phyloP scores from a whole-genome alignment of 2,888 invertebrate species.

The Dicycla oo region DNA sequence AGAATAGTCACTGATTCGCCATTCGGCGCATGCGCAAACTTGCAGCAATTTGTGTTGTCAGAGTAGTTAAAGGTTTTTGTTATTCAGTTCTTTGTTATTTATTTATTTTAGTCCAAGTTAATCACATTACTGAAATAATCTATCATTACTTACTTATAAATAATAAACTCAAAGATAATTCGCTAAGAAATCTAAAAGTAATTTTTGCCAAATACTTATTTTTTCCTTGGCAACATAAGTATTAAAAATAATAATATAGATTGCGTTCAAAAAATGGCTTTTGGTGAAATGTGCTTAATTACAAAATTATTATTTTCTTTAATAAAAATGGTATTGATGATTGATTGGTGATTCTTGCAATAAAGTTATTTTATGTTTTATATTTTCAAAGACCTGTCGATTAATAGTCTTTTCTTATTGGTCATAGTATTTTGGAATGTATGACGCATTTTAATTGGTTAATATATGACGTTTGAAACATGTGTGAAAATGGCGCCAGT shows the following conservation, averaged over 20 bases:
- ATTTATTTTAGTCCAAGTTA: not conserved
- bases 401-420: conserved; percentile 16
- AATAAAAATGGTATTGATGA: not conserved
- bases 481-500: conserved; percentile 43
- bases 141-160: not conserved
- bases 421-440: conserved; percentile 11
- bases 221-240: conserved; percentile 42
- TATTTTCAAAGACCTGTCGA: not conserved
- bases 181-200: not conserved
- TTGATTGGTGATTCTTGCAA: not conserved
- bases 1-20: conserved; percentile 90
- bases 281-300: not conserved
- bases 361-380: not conserved
- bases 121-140: not conserved
- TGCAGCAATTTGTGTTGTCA: conserved; percentile 83
- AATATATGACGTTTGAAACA: conserved; percentile 46
- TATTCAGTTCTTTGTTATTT: not conserved
- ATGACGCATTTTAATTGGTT: conserved; percentile 37
- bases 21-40: conserved; percentile 91
- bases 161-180: no score
- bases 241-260: conserved; percentile 37
- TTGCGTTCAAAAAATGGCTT: conserved; percentile 28
- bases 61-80: conserved; percentile 43
- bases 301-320: not conserved
- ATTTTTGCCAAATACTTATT: not conserved